Evolutionary conservation across 1,140 invertebrate species (phyloP).

Genomic region (Sitodiplosis mosellana): DNA sequence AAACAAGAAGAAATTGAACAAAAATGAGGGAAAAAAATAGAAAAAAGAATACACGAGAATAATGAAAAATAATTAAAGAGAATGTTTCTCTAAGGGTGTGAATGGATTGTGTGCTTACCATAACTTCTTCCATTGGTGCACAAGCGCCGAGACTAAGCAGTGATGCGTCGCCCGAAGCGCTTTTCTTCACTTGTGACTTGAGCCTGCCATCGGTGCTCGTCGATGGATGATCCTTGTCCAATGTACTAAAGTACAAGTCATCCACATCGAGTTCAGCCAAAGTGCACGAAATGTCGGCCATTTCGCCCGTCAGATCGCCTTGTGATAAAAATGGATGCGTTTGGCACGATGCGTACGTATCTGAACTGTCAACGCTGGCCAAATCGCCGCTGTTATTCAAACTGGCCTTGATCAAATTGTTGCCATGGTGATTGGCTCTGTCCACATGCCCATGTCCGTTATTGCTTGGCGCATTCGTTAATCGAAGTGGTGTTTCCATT

Average conservation of each 20-base stretch:
- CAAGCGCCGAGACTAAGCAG: slow-evolving; percentile 29
- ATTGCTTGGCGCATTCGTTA: slow-evolving; percentile 6
- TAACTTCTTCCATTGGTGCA: slow-evolving; percentile 28
- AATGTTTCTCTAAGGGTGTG: no score
- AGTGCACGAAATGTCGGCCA: slow-evolving; percentile 27
- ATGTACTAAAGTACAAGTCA: slow-evolving; percentile 83
- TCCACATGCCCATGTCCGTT: slow-evolving; percentile 15
- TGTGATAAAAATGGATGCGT: slow-evolving; percentile 82
- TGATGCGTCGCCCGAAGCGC: slow-evolving; percentile 53
- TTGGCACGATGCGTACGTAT: slow-evolving; percentile 89
- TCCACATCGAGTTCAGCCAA: slow-evolving; percentile 34
- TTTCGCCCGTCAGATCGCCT: slow-evolving; percentile 57
- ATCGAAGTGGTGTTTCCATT: slow-evolving; percentile 15
- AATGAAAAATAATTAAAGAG: no score
- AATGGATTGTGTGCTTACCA: no score
- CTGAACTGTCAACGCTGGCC: slow-evolving; percentile 63
- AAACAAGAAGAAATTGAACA: no score
- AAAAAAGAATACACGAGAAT: no score
- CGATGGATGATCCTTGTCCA: slow-evolving; percentile 36
- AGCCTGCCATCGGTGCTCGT: slow-evolving; percentile 11
- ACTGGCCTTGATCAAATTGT: slow-evolving; percentile 8
- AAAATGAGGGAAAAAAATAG: no score
- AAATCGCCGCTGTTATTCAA: slow-evolving; percentile 39
- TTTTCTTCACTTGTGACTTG: slow-evolving; percentile 44
- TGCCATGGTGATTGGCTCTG: slow-evolving; percentile 4